Evolutionary conservation across 1,140 invertebrate species (phyloP).

Genomic region (Bathynomus jamesi): DNA sequence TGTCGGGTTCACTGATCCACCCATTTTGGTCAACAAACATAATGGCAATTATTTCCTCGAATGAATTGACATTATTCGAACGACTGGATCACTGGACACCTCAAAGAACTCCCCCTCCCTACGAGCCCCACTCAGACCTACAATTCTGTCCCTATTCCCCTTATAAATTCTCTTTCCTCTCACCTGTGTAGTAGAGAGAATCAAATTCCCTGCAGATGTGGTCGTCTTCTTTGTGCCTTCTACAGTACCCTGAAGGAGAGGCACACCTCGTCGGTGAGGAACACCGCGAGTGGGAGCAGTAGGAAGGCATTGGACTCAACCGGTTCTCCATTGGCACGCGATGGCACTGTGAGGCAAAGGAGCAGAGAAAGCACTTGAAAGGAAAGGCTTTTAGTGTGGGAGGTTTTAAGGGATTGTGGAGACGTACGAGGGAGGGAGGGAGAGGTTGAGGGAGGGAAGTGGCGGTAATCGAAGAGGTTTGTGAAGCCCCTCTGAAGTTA

Average conservation of each 20-base stretch:
- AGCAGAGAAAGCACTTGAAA: neutral
- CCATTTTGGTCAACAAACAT: no score
- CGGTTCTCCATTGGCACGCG: neutral
- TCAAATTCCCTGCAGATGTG: neutral
- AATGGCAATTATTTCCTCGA: no score
- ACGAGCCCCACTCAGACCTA: no score
- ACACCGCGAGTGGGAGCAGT: neutral
- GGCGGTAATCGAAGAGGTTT: neutral
- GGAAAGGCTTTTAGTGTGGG: neutral
- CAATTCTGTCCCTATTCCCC: no score
- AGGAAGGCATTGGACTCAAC: neutral
- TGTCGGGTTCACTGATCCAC: no score
- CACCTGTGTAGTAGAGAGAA: neutral
- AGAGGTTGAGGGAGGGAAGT: neutral
- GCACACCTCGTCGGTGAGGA: neutral
- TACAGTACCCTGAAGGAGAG: neutral
- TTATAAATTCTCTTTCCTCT: no score
- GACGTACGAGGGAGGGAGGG: neutral
- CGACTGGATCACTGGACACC: no score
- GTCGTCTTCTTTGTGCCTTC: neutral
- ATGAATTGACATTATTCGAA: no score
- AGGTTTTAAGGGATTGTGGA: neutral
- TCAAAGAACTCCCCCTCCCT: no score
- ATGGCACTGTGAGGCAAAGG: no score
- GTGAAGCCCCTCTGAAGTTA: neutral